phyloP scores from a whole-genome alignment of 2,797 vertebrate genomes.

The Crax fasciolata region DNA sequence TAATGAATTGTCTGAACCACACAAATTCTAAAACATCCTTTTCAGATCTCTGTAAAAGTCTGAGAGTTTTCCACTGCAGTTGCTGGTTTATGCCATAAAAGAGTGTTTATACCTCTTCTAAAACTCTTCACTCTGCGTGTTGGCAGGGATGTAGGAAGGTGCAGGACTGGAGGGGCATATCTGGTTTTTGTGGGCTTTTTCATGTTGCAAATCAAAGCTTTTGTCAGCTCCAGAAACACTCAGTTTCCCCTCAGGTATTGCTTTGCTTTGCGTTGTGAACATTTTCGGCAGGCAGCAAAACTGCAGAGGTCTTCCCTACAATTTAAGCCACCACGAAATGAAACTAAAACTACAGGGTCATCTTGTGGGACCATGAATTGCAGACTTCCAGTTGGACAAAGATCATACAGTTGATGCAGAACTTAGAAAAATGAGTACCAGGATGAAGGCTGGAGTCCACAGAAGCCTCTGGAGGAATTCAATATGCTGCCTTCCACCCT shows the following conservation, averaged over 20 bases:
- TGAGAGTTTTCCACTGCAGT: background rate
- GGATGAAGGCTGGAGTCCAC: background rate
- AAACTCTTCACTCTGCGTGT: constrained; percentile 1
- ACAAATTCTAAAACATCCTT: background rate
- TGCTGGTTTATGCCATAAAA: background rate
- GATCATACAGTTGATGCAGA: background rate
- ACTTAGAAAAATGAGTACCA: background rate
- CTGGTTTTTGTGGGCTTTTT: constrained; percentile 27
- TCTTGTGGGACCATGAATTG: background rate
- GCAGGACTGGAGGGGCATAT: constrained; percentile 28
- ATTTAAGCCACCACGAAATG: background rate
- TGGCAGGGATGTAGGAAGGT: constrained; percentile 55
- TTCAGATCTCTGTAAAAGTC: background rate
- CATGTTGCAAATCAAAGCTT: constrained; percentile 28
- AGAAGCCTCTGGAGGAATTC: constrained; percentile 3
- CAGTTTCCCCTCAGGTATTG: background rate
- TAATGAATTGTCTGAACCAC: background rate
- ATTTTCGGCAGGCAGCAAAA: background rate
- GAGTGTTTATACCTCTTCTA: background rate
- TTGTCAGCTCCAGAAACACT: constrained; percentile 5
- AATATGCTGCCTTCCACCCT: background rate
- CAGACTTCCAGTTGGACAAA: background rate
- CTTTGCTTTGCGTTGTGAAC: background rate
- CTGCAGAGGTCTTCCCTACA: background rate
- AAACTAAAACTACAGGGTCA: background rate